Evolutionary conservation across 2,888 invertebrate species (phyloP).

Genomic region (Nomada goodeniana): DNA sequence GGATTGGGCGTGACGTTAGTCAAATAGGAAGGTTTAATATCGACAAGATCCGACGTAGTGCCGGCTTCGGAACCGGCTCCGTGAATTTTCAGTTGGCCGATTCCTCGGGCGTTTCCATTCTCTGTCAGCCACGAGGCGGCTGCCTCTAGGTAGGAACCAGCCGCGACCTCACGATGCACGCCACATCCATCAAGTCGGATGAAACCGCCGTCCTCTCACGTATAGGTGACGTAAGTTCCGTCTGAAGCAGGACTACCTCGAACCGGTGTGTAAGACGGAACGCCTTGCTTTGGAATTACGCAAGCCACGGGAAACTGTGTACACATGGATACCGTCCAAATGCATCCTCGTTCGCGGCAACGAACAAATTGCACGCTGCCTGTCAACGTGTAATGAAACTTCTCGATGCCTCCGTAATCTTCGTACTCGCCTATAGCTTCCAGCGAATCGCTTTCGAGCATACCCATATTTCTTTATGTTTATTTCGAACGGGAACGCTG

Average conservation of each 20-base stretch:
- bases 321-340: slow-evolving; percentile 40
- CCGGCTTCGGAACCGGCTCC: slow-evolving; percentile 27
- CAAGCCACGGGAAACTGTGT: slow-evolving; percentile 54
- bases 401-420: slow-evolving; percentile 15
- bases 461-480: background rate
- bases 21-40: slow-evolving; percentile 48
- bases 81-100: slow-evolving; percentile 53
- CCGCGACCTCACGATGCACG: slow-evolving; percentile 68
- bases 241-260: slow-evolving; percentile 36
- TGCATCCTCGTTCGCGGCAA: slow-evolving; percentile 23
- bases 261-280: slow-evolving; percentile 49
- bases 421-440: background rate
- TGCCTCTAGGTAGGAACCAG: slow-evolving; percentile 62
- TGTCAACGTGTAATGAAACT: slow-evolving; percentile 20
- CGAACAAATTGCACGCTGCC: slow-evolving; percentile 44
- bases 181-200: slow-evolving; percentile 75
- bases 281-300: slow-evolving; percentile 63
- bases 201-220: slow-evolving; percentile 69
- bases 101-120: slow-evolving; percentile 56
- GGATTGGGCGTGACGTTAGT: background rate
- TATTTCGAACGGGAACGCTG: no score
- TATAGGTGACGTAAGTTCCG: slow-evolving; percentile 64
- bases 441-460: background rate
- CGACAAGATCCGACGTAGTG: background rate
- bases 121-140: slow-evolving; percentile 51